phyloP scores from a whole-genome alignment of 2,797 vertebrate genomes.

The Hydrophis major region DNA sequence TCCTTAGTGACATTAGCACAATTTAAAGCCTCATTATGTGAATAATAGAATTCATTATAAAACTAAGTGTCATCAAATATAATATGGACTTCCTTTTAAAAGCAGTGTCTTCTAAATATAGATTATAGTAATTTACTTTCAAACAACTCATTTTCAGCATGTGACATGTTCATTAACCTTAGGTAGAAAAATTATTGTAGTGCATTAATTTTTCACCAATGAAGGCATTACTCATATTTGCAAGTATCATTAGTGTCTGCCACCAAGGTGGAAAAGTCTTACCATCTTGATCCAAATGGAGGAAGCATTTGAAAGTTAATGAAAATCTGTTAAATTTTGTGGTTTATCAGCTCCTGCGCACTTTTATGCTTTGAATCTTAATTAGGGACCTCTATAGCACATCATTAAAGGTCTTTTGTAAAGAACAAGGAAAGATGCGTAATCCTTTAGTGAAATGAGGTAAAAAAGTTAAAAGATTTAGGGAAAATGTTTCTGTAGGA shows the following conservation, averaged over 20 bases:
- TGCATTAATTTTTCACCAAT: constrained; percentile 89
- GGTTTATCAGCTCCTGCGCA: constrained; percentile 65
- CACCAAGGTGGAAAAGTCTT: constrained; percentile 73
- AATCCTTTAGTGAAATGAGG: constrained; percentile 64
- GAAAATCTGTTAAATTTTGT: constrained; percentile 62
- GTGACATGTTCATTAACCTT: constrained; percentile 95
- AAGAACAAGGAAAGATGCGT: constrained; percentile 53
- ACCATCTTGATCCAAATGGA: constrained; percentile 70
- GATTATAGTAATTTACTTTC: constrained; percentile 93
- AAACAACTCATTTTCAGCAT: constrained; percentile 94
- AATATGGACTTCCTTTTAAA: constrained; percentile 47
- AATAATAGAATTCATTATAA: constrained; percentile 68
- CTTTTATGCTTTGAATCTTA: constrained; percentile 69
- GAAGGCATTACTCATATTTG: constrained; percentile 91
- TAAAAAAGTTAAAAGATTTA: constrained; percentile 62
- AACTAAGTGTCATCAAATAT: constrained; percentile 66
- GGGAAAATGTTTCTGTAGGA: constrained; percentile 50
- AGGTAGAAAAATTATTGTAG: constrained; percentile 84
- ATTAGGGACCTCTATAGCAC: constrained; percentile 67
- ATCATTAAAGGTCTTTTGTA: constrained; percentile 64
- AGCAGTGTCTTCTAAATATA: constrained; percentile 87
- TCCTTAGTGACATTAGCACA: constrained; percentile 1
- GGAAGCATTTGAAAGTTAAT: constrained; percentile 73
- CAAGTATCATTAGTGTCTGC: constrained; percentile 82
- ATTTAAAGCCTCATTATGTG: constrained; percentile 5